Evolutionary conservation across 2,888 invertebrate genomes (phyloP), one percentile per base, ranked within the genome.

Genomic region (Tortricodes alternella): DNA sequence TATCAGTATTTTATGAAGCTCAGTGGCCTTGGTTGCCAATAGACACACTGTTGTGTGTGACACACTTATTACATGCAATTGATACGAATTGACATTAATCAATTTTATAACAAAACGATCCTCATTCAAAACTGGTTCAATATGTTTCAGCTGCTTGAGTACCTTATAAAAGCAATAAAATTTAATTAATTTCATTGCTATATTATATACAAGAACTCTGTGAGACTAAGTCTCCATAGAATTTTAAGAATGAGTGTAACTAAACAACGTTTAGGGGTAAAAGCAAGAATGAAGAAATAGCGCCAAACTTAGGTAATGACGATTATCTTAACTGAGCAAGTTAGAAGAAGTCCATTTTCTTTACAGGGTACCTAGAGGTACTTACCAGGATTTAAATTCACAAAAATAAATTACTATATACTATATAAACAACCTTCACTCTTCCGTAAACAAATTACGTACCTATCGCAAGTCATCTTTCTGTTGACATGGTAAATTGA

Each of bases 71-170:
- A 37, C 41, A 6, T 38, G 65, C 74, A 78, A 80, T 81, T 78
- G 77, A 66, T 59, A 68, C 65, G 72, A 80, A 81, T 81, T 81
- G 76, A 77, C 74, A 74, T 70, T 68, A 69, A 83, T 80, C 73
- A 73, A 70, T 72, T 67, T 66, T 62, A 65, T 70, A 66, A 68
- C 60, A 62, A 63, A 56, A 60, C 62, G 65, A 70, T 68, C 62
- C 63, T 67, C 71, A 65, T 27, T 43, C 11, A n/a, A n/a, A 35
- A 55, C 27, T 43, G 19, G 34, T 41, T 49, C 55, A 55, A 55
- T 37, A 19, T 35, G 35, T 41, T 43, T 29, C 41, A 55, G 23
- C 23, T 19, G 21, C 19, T 18, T 6, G 15, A 35, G 19, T 32
- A 13, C 16, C 16, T 16, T 23, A 38, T 46, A 38, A 1, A n/a